Evolutionary conservation across 2,888 invertebrate species (phyloP), one percentile per base, ranked within the genome.

Genomic region (Limulus polyphemus): DNA sequence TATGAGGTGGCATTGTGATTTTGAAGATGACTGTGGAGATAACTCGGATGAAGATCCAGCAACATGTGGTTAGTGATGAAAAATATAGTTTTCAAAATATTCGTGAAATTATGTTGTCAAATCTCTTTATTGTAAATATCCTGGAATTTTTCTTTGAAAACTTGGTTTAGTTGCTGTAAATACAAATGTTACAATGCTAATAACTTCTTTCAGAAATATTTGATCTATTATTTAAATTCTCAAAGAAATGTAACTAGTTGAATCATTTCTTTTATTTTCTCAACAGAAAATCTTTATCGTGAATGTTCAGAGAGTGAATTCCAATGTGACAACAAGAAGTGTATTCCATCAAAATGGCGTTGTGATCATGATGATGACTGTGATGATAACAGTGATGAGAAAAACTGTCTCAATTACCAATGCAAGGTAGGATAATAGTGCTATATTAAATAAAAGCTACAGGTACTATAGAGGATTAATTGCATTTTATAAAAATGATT

Each of bases 1-100:
- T n/a, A 56, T 70, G 70, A 88, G 92, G 73, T 95, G 94, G 94
- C 82, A 87, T 70, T 98, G 97, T 74, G 97, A 98, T 74, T 94
- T 92, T 76, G 91, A 95, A 47, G 92, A 95, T 72, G 97, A 98
- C 75, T 98, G 98, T 72, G 79, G 92, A 0, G 98, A 98, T 75
- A 88, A 89, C 55, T 88, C 88, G 60, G 98, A 99, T 74, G 93
- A 94, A 76, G 79, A 83, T 1, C 88, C 89, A 69, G 78, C 83
- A 0, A 79, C 88, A 49, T 97, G 95, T 76, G 69, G 69, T 70
- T 62, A 59, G 67, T 68, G 49, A 11, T 11, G 46, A 13, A 16
- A 50, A 50, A 50, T 3, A 2, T 2, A 50, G 1, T 50, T 50
- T 50, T 50, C 51, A n/a, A 50, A 50, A n/a, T 50, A n/a, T 3